A percentile compares a stretch with the other conserved stretches of the same genome.
Evolutionary conservation across 2,888 invertebrate genomes (phyloP).

Genomic region (Brachyptera putata): DNA sequence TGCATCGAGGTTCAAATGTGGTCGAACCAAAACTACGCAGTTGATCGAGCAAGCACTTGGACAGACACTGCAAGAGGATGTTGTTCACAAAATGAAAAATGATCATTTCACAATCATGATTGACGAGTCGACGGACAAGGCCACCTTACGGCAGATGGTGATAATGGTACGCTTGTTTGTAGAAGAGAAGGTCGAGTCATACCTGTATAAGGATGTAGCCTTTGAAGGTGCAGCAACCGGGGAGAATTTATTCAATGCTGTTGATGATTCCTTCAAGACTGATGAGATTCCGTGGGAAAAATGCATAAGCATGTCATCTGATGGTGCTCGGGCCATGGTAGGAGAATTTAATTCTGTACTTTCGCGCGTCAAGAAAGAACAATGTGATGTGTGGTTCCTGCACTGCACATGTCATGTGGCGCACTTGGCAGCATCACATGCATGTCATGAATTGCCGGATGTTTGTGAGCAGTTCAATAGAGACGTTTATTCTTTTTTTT

Average conservation of each 20-base stretch:
- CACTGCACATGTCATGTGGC: not conserved
- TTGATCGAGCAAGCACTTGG: not conserved
- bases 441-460: not conserved
- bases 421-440: not conserved
- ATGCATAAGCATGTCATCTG: not conserved
- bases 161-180: slow-evolving; percentile 3
- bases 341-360: not conserved
- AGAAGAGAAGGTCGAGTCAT: not conserved
- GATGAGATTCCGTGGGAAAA: not conserved
- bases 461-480: not conserved
- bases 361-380: not conserved
- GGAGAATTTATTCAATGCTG: not conserved
- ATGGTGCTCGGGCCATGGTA: not conserved
- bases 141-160: not conserved
- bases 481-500: not conserved
- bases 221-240: not conserved
- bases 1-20: not conserved
- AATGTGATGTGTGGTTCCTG: not conserved
- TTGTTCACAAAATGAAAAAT: not conserved
- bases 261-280: not conserved
- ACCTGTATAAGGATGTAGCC: not conserved
- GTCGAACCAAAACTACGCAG: not conserved
- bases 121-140: not conserved
- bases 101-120: not conserved
- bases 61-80: not conserved